phyloP scores from a whole-genome alignment of 2,113 vertebrate species.

The Chaenocephalus aceratus region DNA sequence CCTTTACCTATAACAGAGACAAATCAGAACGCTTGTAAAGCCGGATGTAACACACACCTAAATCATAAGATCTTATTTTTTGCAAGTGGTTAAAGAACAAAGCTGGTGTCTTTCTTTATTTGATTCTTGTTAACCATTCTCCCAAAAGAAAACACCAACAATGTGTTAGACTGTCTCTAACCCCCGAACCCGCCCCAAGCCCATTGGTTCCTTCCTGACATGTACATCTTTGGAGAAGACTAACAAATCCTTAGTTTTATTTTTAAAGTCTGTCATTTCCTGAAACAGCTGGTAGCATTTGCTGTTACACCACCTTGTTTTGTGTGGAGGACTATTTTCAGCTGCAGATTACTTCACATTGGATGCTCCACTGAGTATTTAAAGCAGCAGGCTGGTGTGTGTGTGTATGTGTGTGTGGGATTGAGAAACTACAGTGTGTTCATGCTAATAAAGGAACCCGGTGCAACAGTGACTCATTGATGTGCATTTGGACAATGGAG shows the following conservation, averaged over 20 bases:
- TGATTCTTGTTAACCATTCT: background rate
- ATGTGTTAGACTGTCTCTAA: background rate
- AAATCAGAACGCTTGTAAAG: slow-evolving; percentile 22
- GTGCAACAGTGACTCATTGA: no score
- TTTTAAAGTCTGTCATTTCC: background rate
- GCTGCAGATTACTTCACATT: slow-evolving; percentile 2
- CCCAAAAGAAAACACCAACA: background rate
- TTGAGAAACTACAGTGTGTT: background rate
- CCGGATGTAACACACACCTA: slow-evolving; percentile 10
- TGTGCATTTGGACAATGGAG: background rate
- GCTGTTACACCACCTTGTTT: no score
- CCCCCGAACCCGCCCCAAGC: background rate
- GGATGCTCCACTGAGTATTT: background rate
- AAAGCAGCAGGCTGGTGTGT: background rate
- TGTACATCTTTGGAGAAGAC: background rate
- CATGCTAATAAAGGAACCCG: background rate
- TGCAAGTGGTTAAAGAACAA: background rate
- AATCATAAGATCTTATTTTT: slow-evolving; percentile 28
- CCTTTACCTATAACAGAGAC: slow-evolving; percentile 32
- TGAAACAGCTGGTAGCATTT: background rate
- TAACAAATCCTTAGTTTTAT: background rate
- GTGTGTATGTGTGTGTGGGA: background rate
- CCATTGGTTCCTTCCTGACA: background rate
- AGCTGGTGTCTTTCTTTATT: background rate
- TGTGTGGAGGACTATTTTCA: slow-evolving; percentile 17